Conservation (phyloP, 2,113 vertebrate species). For the Crotalus horridus region DNA sequence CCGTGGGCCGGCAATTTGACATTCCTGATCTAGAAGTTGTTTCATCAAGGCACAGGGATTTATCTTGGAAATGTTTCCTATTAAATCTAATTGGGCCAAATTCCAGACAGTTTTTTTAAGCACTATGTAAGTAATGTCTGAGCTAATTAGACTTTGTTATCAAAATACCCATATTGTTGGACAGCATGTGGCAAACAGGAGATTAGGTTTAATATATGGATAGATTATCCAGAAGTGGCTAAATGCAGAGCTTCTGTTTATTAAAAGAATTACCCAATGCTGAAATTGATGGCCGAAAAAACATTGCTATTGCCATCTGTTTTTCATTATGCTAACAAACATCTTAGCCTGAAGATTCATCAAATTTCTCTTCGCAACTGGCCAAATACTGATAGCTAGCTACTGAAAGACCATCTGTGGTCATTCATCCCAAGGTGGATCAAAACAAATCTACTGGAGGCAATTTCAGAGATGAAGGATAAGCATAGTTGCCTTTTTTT, state of each 20-base stretch:
- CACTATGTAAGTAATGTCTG: not conserved
- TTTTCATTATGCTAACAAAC: not conserved
- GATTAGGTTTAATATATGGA: not conserved
- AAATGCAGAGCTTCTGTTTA: not conserved
- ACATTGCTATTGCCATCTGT: not conserved
- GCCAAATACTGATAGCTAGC: not conserved
- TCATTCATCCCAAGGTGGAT: not conserved
- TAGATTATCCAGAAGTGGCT: not conserved
- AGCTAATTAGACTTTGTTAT: not conserved
- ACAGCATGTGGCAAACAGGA: not conserved
- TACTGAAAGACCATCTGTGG: not conserved
- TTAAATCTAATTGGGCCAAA: not conserved
- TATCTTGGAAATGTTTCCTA: not conserved
- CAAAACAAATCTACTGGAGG: not conserved
- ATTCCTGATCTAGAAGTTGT: not conserved
- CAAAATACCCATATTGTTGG: not conserved
- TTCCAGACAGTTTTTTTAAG: not conserved
- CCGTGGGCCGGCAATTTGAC: too few species aligned
- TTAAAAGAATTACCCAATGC: not conserved
- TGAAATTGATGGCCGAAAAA: not conserved
- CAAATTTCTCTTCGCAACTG: not conserved
- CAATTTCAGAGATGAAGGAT: not conserved
- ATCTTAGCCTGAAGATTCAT: not conserved
- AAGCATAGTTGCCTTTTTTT: not conserved
- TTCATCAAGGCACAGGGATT: not conserved